These are phyloP conservation scores for Plumapathes pennacea DNA, from an alignment of 92 coral and sea anemone species.

Conservation along the genomic window DNA sequence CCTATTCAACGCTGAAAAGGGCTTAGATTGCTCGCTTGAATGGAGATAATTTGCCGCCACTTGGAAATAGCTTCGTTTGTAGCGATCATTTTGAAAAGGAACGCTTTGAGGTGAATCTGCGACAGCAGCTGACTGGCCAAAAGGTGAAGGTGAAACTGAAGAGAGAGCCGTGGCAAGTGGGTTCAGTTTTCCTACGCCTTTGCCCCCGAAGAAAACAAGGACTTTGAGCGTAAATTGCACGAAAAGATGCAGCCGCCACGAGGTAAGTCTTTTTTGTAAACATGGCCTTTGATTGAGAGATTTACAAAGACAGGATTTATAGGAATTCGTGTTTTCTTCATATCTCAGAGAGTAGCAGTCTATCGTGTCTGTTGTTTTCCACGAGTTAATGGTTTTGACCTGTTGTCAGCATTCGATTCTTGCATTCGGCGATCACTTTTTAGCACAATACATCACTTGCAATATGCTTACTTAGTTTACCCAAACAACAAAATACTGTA, in stretches of 20 bases:
- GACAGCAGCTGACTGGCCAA: slow-evolving; percentile 6
- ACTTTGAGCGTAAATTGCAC: not conserved
- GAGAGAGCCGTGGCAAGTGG: slow-evolving; percentile 32
- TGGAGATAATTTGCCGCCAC: slow-evolving; percentile 37
- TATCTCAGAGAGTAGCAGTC: too few species aligned
- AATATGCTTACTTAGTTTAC: too few species aligned
- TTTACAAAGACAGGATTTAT: too few species aligned
- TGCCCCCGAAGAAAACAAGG: not conserved
- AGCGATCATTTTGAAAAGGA: slow-evolving; percentile 43
- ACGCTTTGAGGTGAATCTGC: slow-evolving; percentile 26
- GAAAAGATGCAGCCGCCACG: not conserved
- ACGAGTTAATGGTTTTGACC: too few species aligned
- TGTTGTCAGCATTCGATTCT: too few species aligned
- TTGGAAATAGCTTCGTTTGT: slow-evolving; percentile 48
- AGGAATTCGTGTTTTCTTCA: too few species aligned
- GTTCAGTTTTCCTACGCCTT: not conserved
- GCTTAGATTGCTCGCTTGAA: slow-evolving; percentile 39
- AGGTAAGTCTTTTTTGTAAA: slow-evolving; percentile 11
- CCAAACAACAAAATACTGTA: too few species aligned
- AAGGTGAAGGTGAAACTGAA: slow-evolving; percentile 37
- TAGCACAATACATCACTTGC: too few species aligned
- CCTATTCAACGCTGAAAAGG: slow-evolving; percentile 3
- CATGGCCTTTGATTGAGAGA: too few species aligned
- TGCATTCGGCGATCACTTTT: too few species aligned
- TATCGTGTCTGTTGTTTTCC: too few species aligned